Percentiles rank a stretch among this genome's conserved stretches.
These are phyloP conservation scores for Drosophila rubida DNA, from an alignment of 2,888 invertebrate genomes.

Conservation along the genomic window DNA sequence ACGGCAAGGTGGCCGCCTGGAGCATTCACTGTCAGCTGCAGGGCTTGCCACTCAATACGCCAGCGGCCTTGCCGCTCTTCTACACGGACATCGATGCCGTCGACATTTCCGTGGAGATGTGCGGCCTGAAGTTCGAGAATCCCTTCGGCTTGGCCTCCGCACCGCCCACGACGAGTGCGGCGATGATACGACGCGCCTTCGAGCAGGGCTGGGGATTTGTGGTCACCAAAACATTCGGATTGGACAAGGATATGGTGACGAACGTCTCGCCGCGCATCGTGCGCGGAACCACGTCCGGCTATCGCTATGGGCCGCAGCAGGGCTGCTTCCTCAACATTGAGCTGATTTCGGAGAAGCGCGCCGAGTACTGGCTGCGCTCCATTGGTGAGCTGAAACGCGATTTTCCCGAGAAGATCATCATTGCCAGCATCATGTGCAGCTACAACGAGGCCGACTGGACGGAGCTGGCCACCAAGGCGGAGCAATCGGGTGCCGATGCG, in stretches of 20 bases:
- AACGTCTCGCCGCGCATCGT: conserved; percentile 99
- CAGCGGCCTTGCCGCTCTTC: conserved; percentile 94
- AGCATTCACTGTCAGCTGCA: conserved; percentile 96
- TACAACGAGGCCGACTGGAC: conserved; percentile 95
- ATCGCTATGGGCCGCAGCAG: conserved; percentile 97
- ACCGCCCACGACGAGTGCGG: conserved; percentile 96
- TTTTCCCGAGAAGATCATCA: conserved; percentile 95
- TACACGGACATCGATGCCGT: conserved; percentile 96
- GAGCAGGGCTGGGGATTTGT: conserved; percentile 98
- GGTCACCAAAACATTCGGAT: conserved; percentile 98
- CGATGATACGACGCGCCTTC: conserved; percentile 98
- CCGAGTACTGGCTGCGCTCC: conserved; percentile 96
- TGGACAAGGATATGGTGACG: conserved; percentile 98
- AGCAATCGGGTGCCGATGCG: conserved; percentile 95
- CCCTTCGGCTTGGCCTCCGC: conserved; percentile 99
- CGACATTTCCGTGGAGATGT: conserved; percentile 96
- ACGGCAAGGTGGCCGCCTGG: conserved; percentile 99
- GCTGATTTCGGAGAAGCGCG: conserved; percentile 98
- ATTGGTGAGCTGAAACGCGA: conserved; percentile 95
- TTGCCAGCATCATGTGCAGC: conserved; percentile 98
- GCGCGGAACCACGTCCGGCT: conserved; percentile 95
- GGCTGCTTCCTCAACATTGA: conserved; percentile 98
- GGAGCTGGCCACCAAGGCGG: conserved; percentile 90
- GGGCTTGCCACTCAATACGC: conserved; percentile 87
- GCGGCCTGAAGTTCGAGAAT: conserved; percentile 97